Base-by-base conservation (phyloP, 2,888 invertebrate genomes). In the Plutella xylostella region DNA sequence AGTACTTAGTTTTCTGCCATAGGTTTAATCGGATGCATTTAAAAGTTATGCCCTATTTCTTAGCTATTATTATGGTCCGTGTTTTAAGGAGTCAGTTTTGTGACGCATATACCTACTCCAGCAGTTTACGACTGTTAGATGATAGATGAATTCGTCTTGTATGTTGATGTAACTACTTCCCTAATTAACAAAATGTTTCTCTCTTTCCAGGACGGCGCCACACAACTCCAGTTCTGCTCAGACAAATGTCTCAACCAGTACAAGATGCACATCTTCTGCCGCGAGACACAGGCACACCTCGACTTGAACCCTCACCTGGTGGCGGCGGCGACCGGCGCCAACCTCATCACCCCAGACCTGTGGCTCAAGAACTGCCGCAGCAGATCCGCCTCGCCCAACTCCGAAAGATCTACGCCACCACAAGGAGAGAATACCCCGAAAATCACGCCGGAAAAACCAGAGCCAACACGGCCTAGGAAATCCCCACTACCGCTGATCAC, bases 221-320 rank as follows among this genome's bases (percentile, higher is more conserved):
- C 93, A 18, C 95, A 95, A 63, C 85, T 96, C 38, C 96, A 96
- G 74, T 96, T 96, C 72, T 92, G 89, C 72, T 94, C 94, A 39
- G 94, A 96, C 72, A 95, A 95, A 85, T 97, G 96, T 65, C 86
- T 96, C 54, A 96, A 96, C 68, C 96, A 96, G 73, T 97, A 96
- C 86, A 96, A 97, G 84, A 96, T 97, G 96, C 94, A 96, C 72
- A 95, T 96, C 53, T 97, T 97, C 78, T 96, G 96, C 76, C 90
- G 92, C 42, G 96, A 96, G 78, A 95, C 96, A 4, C 92, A 94
- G 67, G 95, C 96, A 6, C 96, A 96, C 68, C 86, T 96, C 47
- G 93, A 95, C 66, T 89, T 95, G 72, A 90, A 91, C 68, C 92
- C 92, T 1, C 92, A 92, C 67, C 74, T 92, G 56, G 88, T 80